Conservation (phyloP, 1,140 invertebrate genomes). For the Zophobas atratus region DNA sequence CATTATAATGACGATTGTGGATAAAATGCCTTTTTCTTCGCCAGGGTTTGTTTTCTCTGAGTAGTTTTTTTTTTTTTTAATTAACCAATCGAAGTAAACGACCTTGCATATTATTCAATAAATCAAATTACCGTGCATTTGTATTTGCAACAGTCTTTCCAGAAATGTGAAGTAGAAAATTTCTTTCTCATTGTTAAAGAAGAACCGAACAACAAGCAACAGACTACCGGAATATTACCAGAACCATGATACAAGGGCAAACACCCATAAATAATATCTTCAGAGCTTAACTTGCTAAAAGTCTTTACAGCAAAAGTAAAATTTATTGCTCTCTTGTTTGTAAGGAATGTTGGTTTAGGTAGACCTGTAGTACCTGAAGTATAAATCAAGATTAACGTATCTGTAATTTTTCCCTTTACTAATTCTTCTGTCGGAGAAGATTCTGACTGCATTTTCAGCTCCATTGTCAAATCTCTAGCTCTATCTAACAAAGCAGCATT, state of each 20-base stretch:
- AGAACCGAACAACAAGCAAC: conserved; percentile 77
- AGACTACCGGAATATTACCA: conserved; percentile 80
- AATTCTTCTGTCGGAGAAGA: conserved; percentile 47
- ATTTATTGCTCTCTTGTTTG: conserved; percentile 75
- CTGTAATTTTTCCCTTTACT: conserved; percentile 67
- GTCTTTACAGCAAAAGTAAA: conserved; percentile 76
- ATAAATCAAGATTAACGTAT: conserved; percentile 87
- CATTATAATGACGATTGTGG: too few relatives aligned
- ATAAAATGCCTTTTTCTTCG: too few relatives aligned
- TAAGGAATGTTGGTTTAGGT: conserved; percentile 94
- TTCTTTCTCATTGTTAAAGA: conserved; percentile 88
- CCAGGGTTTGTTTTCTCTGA: too few relatives aligned
- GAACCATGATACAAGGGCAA: conserved; percentile 95
- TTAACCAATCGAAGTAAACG: too few relatives aligned
- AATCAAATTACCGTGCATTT: conserved; percentile 83
- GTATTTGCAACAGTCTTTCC: conserved; percentile 92
- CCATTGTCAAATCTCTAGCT: conserved; percentile 69
- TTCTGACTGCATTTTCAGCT: conserved; percentile 64
- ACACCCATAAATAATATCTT: conserved; percentile 90
- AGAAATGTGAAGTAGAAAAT: conserved; percentile 96
- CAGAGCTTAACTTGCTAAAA: conserved; percentile 73
- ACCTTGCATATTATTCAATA: conserved; percentile 35
- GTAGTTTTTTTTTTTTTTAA: too few relatives aligned
- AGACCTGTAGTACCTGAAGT: conserved; percentile 96
- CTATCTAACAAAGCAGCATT: conserved; percentile 58